A percentile compares a stretch with the other conserved stretches of the same genome.
Conservation (phyloP, 2,888 invertebrate species). For the Cerceris ruficornis region DNA sequence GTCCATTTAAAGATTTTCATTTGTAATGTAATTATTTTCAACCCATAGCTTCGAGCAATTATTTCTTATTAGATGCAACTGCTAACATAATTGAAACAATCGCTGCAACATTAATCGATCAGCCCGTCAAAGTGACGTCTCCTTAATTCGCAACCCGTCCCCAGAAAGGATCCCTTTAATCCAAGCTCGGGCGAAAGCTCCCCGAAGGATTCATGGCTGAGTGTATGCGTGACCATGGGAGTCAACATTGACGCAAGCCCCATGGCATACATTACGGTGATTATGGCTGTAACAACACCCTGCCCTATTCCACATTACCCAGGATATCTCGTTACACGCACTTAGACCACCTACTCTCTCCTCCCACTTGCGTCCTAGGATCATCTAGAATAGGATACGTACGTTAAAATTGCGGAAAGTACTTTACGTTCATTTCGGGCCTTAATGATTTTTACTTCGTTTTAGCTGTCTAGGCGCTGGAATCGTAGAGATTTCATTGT, state of each 20-base stretch:
- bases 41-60: too few species aligned
- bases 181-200: conserved; percentile 55
- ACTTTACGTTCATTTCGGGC: too few species aligned
- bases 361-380: neutral
- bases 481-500: too few species aligned
- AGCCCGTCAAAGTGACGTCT: conserved; percentile 31
- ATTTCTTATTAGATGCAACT: too few species aligned
- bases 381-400: too few species aligned
- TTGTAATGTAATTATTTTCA: too few species aligned
- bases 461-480: too few species aligned
- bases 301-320: conserved; percentile 58
- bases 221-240: conserved; percentile 71
- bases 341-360: conserved; percentile 52
- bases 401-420: too few species aligned
- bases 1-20: too few species aligned
- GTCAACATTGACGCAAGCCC: conserved; percentile 75
- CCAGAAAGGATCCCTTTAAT: conserved; percentile 56
- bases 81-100: too few species aligned
- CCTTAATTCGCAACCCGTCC: conserved; percentile 40
- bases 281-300: conserved; percentile 72
- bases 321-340: conserved; percentile 69
- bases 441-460: too few species aligned
- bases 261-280: conserved; percentile 73
- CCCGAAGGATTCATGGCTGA: conserved; percentile 55
- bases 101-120: too few species aligned